These are phyloP conservation scores for Acronicta aceris DNA, from an alignment of 2,888 invertebrate species.

Conservation along the genomic window DNA sequence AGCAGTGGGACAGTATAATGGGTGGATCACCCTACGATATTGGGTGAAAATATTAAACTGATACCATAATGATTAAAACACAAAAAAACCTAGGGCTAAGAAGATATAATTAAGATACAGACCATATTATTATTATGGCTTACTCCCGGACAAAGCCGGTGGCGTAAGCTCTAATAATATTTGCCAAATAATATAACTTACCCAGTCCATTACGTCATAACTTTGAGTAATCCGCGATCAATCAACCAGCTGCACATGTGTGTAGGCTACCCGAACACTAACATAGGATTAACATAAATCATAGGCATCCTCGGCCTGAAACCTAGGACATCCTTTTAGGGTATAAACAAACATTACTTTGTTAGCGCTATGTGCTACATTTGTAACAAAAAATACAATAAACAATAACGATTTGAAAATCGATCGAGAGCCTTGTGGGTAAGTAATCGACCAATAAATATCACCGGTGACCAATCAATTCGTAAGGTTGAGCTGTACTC, in stretches of 20 bases:
- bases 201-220: constrained; percentile 5
- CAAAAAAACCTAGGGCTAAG: too few species aligned
- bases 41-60: too few species aligned
- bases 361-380: background rate
- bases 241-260: constrained; percentile 25
- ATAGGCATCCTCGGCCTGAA: constrained; percentile 4
- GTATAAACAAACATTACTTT: constrained; percentile 9
- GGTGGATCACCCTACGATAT: too few species aligned
- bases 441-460: too few species aligned
- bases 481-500: too few species aligned
- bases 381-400: background rate
- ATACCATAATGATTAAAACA: too few species aligned
- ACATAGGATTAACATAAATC: constrained; percentile 38
- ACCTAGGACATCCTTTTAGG: constrained; percentile 10
- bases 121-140: too few species aligned
- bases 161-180: background rate
- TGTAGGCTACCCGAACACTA: constrained; percentile 14
- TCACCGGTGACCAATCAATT: too few species aligned
- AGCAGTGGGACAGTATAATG: too few species aligned
- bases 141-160: background rate
- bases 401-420: too few species aligned
- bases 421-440: too few species aligned
- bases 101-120: too few species aligned
- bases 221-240: constrained; percentile 29
- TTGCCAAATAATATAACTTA: constrained; percentile 12